A percentile compares a stretch with the other conserved stretches of the same genome.
Conservation (phyloP, 1,140 invertebrate genomes). For the Odontomachus brunneus region DNA sequence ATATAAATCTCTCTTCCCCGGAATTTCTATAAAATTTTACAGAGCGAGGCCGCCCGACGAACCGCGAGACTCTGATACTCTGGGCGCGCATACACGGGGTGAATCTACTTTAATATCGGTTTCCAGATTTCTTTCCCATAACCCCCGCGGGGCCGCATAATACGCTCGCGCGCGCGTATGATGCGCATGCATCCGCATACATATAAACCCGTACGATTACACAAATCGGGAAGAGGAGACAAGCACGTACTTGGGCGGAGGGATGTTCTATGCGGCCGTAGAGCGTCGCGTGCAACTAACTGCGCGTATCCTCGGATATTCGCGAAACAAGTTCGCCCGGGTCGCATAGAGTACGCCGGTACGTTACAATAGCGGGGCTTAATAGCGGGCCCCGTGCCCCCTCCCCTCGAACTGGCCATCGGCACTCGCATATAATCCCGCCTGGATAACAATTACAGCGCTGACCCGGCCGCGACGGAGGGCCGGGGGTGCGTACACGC, state of each 20-base stretch:
- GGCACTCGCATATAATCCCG: constrained; percentile 71
- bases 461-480: constrained; percentile 29
- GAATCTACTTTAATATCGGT: too few relatives aligned
- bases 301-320: constrained; percentile 32
- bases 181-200: background rate
- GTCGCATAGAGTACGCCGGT: too few relatives aligned
- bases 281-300: constrained; percentile 15
- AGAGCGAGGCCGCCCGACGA: too few relatives aligned
- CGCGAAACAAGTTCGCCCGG: constrained; percentile 36
- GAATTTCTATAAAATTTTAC: too few relatives aligned
- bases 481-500: too few relatives aligned
- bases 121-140: too few relatives aligned
- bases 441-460: constrained; percentile 71
- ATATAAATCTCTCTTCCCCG: too few relatives aligned
- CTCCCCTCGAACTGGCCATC: constrained; percentile 6
- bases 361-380: constrained; percentile 52
- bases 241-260: background rate
- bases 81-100: too few relatives aligned
- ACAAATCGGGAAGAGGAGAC: background rate
- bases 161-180: background rate
- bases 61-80: too few relatives aligned
- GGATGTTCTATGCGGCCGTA: background rate
- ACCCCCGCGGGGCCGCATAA: too few relatives aligned
- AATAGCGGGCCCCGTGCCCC: constrained; percentile 15
- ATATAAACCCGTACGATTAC: background rate